Base-by-base conservation (phyloP, 2,888 invertebrate genomes). In the Lasioglossum lativentre region DNA sequence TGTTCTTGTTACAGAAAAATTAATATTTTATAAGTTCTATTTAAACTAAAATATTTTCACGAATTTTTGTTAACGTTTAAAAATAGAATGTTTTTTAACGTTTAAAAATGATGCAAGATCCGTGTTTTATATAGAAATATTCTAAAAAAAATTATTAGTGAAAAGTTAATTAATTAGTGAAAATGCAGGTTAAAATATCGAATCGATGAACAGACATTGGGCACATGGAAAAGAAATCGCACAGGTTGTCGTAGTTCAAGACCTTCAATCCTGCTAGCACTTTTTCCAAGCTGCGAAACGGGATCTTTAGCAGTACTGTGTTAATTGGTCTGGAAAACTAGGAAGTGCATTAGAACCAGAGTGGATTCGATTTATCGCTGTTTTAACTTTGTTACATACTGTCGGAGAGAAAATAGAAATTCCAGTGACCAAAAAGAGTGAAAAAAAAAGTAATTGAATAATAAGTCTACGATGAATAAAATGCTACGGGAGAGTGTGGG, bases 301-400 rank as follows among this genome's bases (percentile, higher is more conserved):
- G 63, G 56, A 75, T 87, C 80, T 47, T 88, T 88, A 87, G 85
- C 73, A 68, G 34, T 12, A n/a, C 4, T 19, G n/a, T 63, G 79
- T 40, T 83, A 88, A 88, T 87, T 85, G 63, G 38, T 76, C 76
- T 81, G 27, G 66, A 59, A 66, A 38, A 59, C 63, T 30, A 75
- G 85, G 78, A 80, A 85, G 73, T 74, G 56, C 47, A 78, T 42
- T 14, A 40, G 19, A 52, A 16, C 70, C 47, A 70, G 70, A 52
- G 45, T 30, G 30, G 30, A 14, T 23, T 30, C 38, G 23, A 19
- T 52, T 76, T 68, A 45, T 66, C 66, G 34, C 19, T n/a, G 23
- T 34, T n/a, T 38, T 42, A 52, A 72, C 27, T 75, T 34, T 56
- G 19, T 71, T n/a, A 27, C n/a, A 27, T 42, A 27, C n/a, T 4